Base-by-base conservation (phyloP, 2,888 invertebrate genomes). In the Cerastoderma edule region DNA sequence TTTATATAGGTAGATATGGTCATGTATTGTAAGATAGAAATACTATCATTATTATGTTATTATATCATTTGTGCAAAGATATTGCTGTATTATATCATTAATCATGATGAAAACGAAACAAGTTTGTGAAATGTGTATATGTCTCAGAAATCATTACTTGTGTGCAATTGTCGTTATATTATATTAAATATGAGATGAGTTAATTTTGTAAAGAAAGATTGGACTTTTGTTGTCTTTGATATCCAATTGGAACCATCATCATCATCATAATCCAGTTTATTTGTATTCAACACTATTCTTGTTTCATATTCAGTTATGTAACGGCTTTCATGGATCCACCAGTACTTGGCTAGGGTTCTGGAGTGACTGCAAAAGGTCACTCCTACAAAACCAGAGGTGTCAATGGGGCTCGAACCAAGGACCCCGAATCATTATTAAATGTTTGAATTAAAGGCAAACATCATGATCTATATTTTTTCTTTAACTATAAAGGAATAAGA, bases 101-200 rank as follows among this genome's bases (percentile, higher is more conserved):
- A 16, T 46, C 2, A 2, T 46, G 1, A n/a, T 46, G 46, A 46
- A 46, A 19, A 46, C 5, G 5, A 5, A 19, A 16, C 46, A 1
- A 46, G 46, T n/a, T 46, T 46, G 46, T 46, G 46, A 46, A 46
- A 46, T 46, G 46, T 46, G n/a, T 46, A 56, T 54, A 54, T 74
- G 67, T 74, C 68, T 74, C 74, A 74, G 72, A 72, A 63, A n/a
- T 30, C 56, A 56, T 56, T 56, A 53, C 35, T 63, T 68, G 74
- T 68, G 74, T 74, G 74, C 74, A 74, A 74, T 74, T 68, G 63
- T 54, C 68, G 68, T 53, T 74, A 68, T 74, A 73, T 68, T 30
- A 30, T 56, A 56, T 56, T 56, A 56, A 56, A 56, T 30, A 56
- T 56, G 56, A 56, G 56, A 56, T 56, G 56, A 56, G 56, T 56